Evolutionary conservation across 2,797 vertebrate species (phyloP).

Genomic region (Chromis chromis): DNA sequence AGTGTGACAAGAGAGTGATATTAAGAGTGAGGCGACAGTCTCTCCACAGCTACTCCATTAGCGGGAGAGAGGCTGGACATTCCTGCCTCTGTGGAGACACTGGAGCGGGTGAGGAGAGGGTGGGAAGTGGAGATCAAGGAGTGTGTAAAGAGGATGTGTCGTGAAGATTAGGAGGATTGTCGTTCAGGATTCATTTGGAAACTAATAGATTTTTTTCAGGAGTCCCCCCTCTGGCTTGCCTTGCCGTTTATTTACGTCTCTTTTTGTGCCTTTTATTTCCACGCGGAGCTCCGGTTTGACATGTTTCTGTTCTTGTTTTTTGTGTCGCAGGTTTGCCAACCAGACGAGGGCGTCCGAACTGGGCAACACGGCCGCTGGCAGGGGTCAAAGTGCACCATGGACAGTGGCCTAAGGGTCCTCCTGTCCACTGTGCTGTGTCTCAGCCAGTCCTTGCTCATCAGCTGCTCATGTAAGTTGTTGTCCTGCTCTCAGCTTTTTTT

Average conservation of each 20-base stretch:
- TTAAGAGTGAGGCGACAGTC: slow-evolving; percentile 76
- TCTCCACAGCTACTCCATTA: slow-evolving; percentile 71
- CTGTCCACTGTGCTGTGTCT: slow-evolving; percentile 85
- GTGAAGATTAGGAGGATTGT: slow-evolving; percentile 71
- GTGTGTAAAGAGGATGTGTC: slow-evolving; percentile 77
- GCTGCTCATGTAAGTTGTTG: slow-evolving; percentile 82
- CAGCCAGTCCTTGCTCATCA: slow-evolving; percentile 81
- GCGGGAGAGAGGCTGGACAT: slow-evolving; percentile 66
- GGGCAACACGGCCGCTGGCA: slow-evolving; percentile 70
- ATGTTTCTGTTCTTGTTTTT: slow-evolving; percentile 30
- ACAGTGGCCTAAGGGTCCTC: slow-evolving; percentile 83
- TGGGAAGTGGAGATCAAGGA: slow-evolving; percentile 74
- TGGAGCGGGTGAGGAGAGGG: slow-evolving; percentile 62
- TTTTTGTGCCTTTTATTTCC: background rate
- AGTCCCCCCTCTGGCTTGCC: slow-evolving; percentile 7
- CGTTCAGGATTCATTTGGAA: slow-evolving; percentile 61
- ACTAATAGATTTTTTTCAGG: slow-evolving; percentile 16
- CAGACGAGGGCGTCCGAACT: slow-evolving; percentile 48
- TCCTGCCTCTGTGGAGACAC: slow-evolving; percentile 70
- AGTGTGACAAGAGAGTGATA: slow-evolving; percentile 84
- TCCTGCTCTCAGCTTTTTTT: background rate
- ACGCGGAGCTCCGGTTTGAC: slow-evolving; percentile 28
- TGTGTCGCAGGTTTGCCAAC: slow-evolving; percentile 75
- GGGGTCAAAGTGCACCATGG: slow-evolving; percentile 83
- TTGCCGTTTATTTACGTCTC: slow-evolving; percentile 9